These are phyloP conservation scores for Melanocharis versteri DNA, from an alignment of 2,113 vertebrate genomes.

Conservation along the genomic window DNA sequence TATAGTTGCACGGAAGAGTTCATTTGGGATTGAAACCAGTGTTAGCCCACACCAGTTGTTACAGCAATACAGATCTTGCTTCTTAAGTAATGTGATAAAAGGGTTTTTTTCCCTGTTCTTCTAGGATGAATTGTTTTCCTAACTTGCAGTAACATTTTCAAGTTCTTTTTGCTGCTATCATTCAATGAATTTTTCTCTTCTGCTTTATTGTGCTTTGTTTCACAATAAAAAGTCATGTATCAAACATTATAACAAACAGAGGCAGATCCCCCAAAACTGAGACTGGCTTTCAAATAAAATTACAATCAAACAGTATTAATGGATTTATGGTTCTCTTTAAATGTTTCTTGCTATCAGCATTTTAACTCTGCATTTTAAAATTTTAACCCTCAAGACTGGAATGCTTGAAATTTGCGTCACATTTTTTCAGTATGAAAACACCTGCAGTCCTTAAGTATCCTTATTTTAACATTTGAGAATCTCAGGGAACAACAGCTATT, in stretches of 20 bases:
- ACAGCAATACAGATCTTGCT: not conserved
- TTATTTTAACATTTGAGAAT: not conserved
- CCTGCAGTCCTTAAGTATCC: not conserved
- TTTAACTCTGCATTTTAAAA: not conserved
- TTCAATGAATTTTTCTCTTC: not conserved
- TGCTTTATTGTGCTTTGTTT: not conserved
- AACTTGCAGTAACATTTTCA: not conserved
- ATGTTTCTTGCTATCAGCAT: not conserved
- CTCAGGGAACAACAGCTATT: not conserved
- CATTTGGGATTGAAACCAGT: not conserved
- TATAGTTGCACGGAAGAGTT: not conserved
- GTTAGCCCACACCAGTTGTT: not conserved
- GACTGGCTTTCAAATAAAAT: not conserved
- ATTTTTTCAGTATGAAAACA: not conserved
- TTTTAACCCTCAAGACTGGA: not conserved
- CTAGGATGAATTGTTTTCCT: not conserved
- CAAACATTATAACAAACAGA: not conserved
- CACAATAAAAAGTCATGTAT: not conserved
- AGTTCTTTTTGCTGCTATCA: not conserved
- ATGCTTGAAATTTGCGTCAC: not conserved
- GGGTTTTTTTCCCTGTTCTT: rapidly evolving
- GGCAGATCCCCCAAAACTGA: not conserved
- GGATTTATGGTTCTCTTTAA: not conserved
- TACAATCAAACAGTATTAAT: not conserved
- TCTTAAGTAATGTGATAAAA: not conserved